Conservation (phyloP, 1,140 invertebrate species). For the Palaemon carinicauda region DNA sequence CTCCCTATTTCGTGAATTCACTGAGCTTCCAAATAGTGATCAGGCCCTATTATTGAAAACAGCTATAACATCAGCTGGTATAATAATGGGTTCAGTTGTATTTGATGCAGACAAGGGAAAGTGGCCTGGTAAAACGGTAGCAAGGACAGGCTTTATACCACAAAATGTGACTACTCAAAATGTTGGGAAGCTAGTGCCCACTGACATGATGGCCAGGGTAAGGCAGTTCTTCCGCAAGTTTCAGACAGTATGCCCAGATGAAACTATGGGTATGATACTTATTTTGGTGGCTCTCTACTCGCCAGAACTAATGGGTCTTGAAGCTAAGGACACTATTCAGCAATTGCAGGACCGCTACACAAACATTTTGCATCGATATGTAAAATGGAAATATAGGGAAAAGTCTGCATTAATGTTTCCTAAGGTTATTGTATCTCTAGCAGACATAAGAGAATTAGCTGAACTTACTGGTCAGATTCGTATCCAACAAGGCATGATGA, state of each 20-base stretch:
- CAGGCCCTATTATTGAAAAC: constrained; percentile 54
- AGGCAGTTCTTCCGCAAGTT: constrained; percentile 58
- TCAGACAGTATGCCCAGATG: constrained; percentile 57
- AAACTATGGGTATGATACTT: constrained; percentile 59
- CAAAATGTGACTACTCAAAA: constrained; percentile 37
- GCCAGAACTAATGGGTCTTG: constrained; percentile 56
- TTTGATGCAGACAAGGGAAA: constrained; percentile 51
- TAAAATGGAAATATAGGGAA: constrained; percentile 55
- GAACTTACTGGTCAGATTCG: constrained; percentile 53
- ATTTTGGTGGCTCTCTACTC: constrained; percentile 58
- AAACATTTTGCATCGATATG: constrained; percentile 48
- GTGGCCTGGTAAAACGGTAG: constrained; percentile 29
- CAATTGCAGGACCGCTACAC: constrained; percentile 57
- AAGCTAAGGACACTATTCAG: constrained; percentile 54
- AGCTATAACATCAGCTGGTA: constrained; percentile 58
- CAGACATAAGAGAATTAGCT: constrained; percentile 56
- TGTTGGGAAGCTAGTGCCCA: constrained; percentile 51
- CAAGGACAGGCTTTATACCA: constrained; percentile 40
- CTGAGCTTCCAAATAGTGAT: constrained; percentile 46
- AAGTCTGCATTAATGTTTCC: constrained; percentile 57
- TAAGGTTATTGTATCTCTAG: constrained; percentile 58
- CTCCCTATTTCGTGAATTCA: constrained; percentile 55
- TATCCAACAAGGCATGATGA: constrained; percentile 17
- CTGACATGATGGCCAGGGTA: constrained; percentile 50
- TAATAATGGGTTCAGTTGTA: constrained; percentile 59